Percentiles rank a stretch among this genome's conserved stretches.
Evolutionary conservation across 1,140 invertebrate genomes (phyloP).

Genomic region (Acyrthosiphon pisum): DNA sequence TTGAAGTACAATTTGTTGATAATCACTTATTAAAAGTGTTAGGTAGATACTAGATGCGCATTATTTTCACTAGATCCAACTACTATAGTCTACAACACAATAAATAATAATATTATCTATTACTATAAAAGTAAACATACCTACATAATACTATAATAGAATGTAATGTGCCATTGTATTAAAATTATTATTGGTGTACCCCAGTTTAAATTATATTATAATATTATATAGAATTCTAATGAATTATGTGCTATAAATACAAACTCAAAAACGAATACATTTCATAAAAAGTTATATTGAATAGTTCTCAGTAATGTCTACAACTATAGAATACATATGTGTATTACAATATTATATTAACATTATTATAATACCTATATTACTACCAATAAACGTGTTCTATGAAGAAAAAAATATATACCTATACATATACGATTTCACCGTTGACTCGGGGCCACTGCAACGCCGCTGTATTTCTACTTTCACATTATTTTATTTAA

Average conservation of each 20-base stretch:
- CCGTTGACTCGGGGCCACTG: neutral
- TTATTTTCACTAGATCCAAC: neutral
- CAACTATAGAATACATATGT: neutral
- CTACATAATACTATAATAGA: no score
- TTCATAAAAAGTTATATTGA: neutral
- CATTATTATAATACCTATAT: neutral
- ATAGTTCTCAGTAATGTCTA: neutral
- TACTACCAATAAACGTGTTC: conserved; percentile 39
- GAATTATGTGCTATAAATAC: neutral
- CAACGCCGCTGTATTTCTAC: neutral
- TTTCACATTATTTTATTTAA: conserved; percentile 44
- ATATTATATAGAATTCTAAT: neutral
- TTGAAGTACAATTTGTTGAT: neutral
- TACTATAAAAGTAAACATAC: neutral
- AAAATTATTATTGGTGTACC: no score
- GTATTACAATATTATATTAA: neutral
- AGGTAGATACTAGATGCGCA: neutral
- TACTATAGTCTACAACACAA: neutral
- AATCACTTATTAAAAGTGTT: neutral
- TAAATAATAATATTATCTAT: neutral
- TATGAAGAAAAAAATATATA: conserved; percentile 23
- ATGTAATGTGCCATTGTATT: no score
- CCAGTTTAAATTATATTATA: no score
- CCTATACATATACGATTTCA: conserved; percentile 32
- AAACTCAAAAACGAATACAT: neutral